Evolutionary conservation across 1,140 invertebrate species (phyloP), one percentile per base, ranked within the genome.

Genomic region (Hycleus cichorii): DNA sequence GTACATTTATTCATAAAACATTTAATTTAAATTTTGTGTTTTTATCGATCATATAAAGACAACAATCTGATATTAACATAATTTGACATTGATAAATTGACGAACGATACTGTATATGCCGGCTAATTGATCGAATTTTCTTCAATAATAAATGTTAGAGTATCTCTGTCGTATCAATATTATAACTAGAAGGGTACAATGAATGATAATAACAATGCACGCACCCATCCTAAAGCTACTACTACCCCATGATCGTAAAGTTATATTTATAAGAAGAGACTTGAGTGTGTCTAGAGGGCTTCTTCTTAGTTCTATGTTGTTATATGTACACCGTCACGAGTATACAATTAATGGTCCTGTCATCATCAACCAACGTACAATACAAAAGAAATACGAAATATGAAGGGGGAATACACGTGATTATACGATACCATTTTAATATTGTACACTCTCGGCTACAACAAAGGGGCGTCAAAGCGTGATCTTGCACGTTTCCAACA

Each of bases 301-400:
- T 45, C 42, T 53, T 53, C 51, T 53, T 45, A 27, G 25, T n/a
- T 27, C 51, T 53, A 39, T 45, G 40, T 53, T 52, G 50, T 43
- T 53, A 45, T 53, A 32, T 45, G 51, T 46, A 45, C 26, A 32
- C 32, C 32, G 43, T 53, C 43, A 53, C 24, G 42, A 43, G 51
- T 53, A 32, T 3, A 53, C 51, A 53, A 53, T 53, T 53, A 45
- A 53, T 53, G 51, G 4, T 42, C 51, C 51, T 52, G 50, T 52
- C 50, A 45, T 53, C 51, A 53, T 53, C 26, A 46, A 53, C 48
- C 44, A 45, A 45, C 39, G 51, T 38, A 53, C 51, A 53, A 53
- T 7, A 32, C 7, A 32, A 32, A 32, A 32, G 32, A 32, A 32
- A 32, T 32, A 32, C 12, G 43, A 53, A 53, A 45, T 27, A 53